Percentiles rank a stretch among this genome's conserved stretches.
phyloP scores from a whole-genome alignment of 2,888 invertebrate genomes.

The Coleophora deauratella region DNA sequence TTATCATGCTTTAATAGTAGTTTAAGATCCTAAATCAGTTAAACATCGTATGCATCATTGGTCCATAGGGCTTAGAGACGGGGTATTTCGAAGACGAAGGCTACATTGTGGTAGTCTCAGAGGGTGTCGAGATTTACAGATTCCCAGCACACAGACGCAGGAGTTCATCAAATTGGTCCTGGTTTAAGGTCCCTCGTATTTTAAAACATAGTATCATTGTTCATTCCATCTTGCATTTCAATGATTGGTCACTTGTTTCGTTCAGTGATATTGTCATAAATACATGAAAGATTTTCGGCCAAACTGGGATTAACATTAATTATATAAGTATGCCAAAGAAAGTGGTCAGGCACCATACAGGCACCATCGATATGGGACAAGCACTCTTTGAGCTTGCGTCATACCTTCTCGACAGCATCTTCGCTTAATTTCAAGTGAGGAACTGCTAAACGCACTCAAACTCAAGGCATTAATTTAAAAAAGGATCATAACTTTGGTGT shows the following conservation, averaged over 20 bases:
- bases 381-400: too few relatives aligned
- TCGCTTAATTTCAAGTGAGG: too few relatives aligned
- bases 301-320: not conserved
- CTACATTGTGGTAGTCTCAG: conserved; percentile 75
- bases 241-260: conserved; percentile 11
- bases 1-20: too few relatives aligned
- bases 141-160: conserved; percentile 75
- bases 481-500: too few relatives aligned
- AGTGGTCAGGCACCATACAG: too few relatives aligned
- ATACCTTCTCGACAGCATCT: too few relatives aligned
- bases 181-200: conserved; percentile 78
- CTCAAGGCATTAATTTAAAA: too few relatives aligned
- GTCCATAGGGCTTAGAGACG: conserved; percentile 70
- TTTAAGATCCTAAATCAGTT: conserved; percentile 15
- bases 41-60: conserved; percentile 55
- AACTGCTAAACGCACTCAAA: too few relatives aligned
- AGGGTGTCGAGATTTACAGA: conserved; percentile 77
- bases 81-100: conserved; percentile 77
- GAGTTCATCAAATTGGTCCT: conserved; percentile 78
- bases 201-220: conserved; percentile 42
- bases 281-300: not conserved
- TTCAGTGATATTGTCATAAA: not conserved
- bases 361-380: too few relatives aligned
- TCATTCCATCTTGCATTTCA: conserved; percentile 62
- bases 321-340: too few relatives aligned